Evolutionary conservation across 2,888 invertebrate genomes (phyloP), one percentile per base, ranked within the genome.

Genomic region (Agrotis exclamationis): DNA sequence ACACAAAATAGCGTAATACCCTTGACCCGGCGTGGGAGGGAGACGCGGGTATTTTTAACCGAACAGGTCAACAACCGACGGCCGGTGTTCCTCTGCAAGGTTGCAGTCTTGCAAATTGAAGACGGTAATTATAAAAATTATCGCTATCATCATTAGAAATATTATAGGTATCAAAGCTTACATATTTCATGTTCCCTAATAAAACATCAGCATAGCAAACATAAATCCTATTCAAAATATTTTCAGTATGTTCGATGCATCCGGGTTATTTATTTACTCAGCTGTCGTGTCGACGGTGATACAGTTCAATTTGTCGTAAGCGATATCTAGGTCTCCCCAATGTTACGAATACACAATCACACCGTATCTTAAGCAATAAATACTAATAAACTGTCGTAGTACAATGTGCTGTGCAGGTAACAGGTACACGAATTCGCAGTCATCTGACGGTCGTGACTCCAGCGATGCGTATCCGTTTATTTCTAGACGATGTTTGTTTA

Each of bases 11-110:
- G 81, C 82, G 78, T 83, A 79, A 86, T 88, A 90, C 89, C 93
- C 94, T 93, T 94, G 93, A 93, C 93, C 93, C 87, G 91, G 86
- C 91, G 93, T 93, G 91, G 93, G 92, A 92, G 90, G 90, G 88
- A 91, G 86, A 84, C 83, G 86, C 87, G 80, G 85, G 87, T 93
- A 93, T 93, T 93, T 94, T 93, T 93, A 93, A 92, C 89, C 82
- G 83, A 76, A 70, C 85, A 82, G 91, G 92, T 95, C 94, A 90
- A 90, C 91, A 89, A 90, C 93, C 94, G 90, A 84, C 82, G 85
- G 79, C 75, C 84, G 82, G 75, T 82, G 86, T 86, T 85, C 83
- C 82, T 86, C 85, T 86, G 88, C 85, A 87, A 87, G 86, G 85
- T 87, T 87, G 80, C 83, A 86, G 78, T 84, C 76, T 70, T 74